Evolutionary conservation across 2,888 invertebrate species (phyloP), one percentile per base, ranked within the genome.

Genomic region (Harpalus rubripes): DNA sequence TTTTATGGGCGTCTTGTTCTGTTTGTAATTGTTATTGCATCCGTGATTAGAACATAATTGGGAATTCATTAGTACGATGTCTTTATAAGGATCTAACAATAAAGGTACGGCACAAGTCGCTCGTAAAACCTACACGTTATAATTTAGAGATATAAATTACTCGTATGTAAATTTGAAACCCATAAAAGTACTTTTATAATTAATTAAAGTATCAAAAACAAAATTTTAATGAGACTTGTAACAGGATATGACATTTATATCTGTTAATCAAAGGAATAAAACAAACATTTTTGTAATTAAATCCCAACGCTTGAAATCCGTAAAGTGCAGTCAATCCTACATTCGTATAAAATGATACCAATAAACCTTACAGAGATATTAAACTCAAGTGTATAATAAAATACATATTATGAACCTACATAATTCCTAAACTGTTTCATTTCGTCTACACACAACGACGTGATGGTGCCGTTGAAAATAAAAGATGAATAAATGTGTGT

Each of bases 1-100:
- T 65, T 81, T 81, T 81, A 63, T 61, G 63, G 61, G 65, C 32
- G 15, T 81, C 39, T 63, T 76, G 12, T 76, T 76, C 58, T 56
- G 32, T 22, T 7, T 32, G 58, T 78, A 58, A 78, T 78, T 78
- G 58, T 78, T 58, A 78, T 58, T 58, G 26, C 78, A 78, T 78
- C 32, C 26, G 41, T 58, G 32, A 58, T 78, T 78, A 74, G 74
- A 52, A 8, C 15, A 52, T 74, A 32, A 39, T 68, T 68, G 39
- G 39, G 7, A 39, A 68, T 68, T 68, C 15, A 68, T 22, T 63
- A 65, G 12, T 68, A n/a, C 7, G n/a, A 68, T 32, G 15, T 15
- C 68, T 68, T 39, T 10, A 39, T 15, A 32, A 32, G 32, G 32
- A 32, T 32, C 32, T 32, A 7, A 12, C 15, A 59, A 59, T 68